Conservation (phyloP, 2,797 vertebrate genomes). For the Liparis tanakae region DNA sequence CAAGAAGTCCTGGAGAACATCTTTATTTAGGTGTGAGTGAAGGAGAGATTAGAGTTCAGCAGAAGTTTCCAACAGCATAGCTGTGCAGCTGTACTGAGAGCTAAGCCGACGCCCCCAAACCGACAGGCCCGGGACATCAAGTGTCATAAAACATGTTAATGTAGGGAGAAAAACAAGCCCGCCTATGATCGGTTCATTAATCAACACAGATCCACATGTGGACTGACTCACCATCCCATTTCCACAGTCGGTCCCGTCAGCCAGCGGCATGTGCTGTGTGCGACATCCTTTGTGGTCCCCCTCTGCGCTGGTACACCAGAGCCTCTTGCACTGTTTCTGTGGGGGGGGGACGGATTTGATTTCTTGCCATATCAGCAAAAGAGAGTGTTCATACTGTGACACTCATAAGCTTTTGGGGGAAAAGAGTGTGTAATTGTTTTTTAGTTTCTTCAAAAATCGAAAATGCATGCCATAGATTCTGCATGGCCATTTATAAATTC, state of each 20-base stretch:
- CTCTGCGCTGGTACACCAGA: conserved; percentile 96
- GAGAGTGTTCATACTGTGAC: not conserved
- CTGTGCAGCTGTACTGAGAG: not conserved
- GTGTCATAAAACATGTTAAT: not conserved
- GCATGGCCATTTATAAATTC: not conserved
- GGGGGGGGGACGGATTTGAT: no score
- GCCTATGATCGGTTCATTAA: not conserved
- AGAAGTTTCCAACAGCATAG: not conserved
- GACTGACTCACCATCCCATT: conserved; percentile 90
- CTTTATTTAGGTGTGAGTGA: not conserved
- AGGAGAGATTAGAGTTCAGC: not conserved
- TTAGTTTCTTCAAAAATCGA: conserved; percentile 7
- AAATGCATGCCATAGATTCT: not conserved
- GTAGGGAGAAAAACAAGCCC: no score
- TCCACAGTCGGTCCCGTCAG: conserved; percentile 94
- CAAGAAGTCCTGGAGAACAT: not conserved
- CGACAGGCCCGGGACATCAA: conserved; percentile 2
- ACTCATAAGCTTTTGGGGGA: not conserved
- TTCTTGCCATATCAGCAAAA: not conserved
- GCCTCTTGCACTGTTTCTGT: conserved; percentile 94
- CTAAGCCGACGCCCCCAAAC: not conserved
- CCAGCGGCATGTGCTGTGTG: conserved; percentile 97
- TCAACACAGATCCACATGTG: conserved; percentile 14
- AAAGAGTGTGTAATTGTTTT: not conserved
- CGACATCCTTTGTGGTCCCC: conserved; percentile 93